These are phyloP conservation scores for Odocoileus virginianus DNA, from an alignment of 2,113 vertebrate species.

Conservation along the genomic window DNA sequence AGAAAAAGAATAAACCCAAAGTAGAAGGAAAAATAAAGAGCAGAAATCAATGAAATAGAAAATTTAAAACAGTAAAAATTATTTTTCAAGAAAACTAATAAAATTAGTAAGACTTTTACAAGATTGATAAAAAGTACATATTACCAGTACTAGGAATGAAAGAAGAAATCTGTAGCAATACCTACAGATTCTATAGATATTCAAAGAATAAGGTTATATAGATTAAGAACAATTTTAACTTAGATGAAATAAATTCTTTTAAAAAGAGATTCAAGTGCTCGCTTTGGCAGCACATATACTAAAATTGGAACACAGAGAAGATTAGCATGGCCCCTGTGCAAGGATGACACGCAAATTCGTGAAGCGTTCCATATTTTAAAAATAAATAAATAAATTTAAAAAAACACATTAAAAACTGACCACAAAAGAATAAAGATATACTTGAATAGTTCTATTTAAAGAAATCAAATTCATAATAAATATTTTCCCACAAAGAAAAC, in stretches of 20 bases:
- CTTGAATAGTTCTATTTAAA: conserved; percentile 12
- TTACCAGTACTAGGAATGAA: conserved; percentile 1
- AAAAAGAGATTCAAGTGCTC: conserved; percentile 22
- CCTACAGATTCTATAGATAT: neutral
- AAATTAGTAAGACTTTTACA: neutral
- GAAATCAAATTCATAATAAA: conserved; percentile 16
- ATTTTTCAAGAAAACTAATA: neutral
- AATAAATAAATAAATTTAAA: neutral
- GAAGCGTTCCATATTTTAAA: no score
- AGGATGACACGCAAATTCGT: no score
- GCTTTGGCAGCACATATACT: no score
- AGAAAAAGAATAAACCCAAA: conserved; percentile 11
- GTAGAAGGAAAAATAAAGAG: conserved; percentile 19
- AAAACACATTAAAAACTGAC: conserved; percentile 36
- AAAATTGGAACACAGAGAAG: no score
- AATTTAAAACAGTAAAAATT: neutral
- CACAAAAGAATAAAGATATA: neutral
- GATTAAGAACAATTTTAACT: conserved; percentile 2
- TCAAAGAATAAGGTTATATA: conserved; percentile 2
- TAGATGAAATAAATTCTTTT: conserved; percentile 33
- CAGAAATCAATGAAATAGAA: conserved; percentile 24
- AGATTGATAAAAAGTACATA: neutral
- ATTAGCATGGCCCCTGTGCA: no score
- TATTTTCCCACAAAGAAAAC: neutral
- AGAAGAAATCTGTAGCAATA: neutral